phyloP scores from a whole-genome alignment of 2,113 vertebrate species.

The Origma solitaria region DNA sequence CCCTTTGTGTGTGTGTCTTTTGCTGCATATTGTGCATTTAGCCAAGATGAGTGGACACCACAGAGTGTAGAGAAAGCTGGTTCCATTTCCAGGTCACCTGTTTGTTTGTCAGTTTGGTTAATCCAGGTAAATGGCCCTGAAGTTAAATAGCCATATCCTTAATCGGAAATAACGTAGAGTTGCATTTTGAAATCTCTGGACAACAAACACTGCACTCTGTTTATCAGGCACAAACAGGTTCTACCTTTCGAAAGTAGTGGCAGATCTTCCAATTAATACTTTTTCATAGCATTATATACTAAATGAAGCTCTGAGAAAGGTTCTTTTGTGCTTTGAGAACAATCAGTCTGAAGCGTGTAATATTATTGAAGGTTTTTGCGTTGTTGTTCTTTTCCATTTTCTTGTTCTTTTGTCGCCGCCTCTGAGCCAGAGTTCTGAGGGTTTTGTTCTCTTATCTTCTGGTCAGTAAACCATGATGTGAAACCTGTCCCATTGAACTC shows the following conservation, averaged over 20 bases:
- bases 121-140: not conserved
- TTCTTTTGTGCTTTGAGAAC: not conserved
- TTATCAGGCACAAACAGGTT: not conserved
- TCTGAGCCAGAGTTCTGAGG: not conserved
- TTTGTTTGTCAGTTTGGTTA: not conserved
- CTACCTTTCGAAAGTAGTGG: not conserved
- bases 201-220: not conserved
- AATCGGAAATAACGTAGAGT: fast-evolving
- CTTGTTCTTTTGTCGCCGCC: not conserved
- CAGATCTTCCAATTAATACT: not conserved
- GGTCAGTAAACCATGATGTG: not conserved
- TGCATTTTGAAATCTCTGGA: not conserved
- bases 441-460: not conserved
- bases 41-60: not conserved
- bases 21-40: not conserved
- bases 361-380: not conserved
- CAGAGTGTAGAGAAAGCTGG: not conserved
- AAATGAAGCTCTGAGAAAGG: not conserved
- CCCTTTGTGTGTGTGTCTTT: not conserved
- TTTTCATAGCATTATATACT: not conserved
- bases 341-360: not conserved
- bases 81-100: not conserved
- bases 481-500: not conserved
- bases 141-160: fast-evolving
- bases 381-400: not conserved